Evolutionary conservation across 2,113 vertebrate genomes (phyloP).

Genomic region (Gymnogyps californianus): DNA sequence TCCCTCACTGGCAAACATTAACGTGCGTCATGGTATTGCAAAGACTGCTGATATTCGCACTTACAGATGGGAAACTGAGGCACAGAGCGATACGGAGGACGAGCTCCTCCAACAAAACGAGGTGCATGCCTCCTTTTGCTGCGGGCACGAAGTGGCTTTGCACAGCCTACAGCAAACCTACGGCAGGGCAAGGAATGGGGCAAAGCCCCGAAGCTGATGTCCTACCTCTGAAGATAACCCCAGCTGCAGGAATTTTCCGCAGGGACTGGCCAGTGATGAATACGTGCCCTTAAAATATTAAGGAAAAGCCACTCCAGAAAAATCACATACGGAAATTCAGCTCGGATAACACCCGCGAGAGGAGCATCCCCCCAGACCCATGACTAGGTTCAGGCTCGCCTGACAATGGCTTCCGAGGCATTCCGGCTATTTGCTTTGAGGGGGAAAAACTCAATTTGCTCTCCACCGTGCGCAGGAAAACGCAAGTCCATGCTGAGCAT

Average conservation of each 20-base stretch:
- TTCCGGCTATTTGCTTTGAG: not conserved
- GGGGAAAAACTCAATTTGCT: not conserved
- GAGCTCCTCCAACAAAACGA: not conserved
- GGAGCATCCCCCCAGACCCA: not conserved
- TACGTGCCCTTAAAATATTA: not conserved
- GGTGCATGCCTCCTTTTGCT: not conserved
- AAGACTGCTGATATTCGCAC: not conserved
- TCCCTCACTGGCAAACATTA: not conserved
- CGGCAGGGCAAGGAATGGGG: not conserved
- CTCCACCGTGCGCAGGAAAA: not conserved
- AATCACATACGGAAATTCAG: not conserved
- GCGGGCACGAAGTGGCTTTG: not conserved
- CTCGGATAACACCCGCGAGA: not conserved
- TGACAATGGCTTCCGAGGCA: not conserved
- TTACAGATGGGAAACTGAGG: not conserved
- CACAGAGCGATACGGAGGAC: not conserved
- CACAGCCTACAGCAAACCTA: not conserved
- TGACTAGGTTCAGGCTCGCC: fast-evolving
- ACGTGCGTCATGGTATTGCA: fast-evolving
- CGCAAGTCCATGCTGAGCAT: not conserved
- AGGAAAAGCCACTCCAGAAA: not conserved
- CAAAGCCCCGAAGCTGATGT: not conserved
- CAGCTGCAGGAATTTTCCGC: not conserved
- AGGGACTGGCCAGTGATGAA: not conserved
- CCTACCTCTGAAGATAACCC: not conserved